Percentiles rank a stretch among this genome's conserved stretches.
These are phyloP conservation scores for Macquaria ambigua DNA, from an alignment of 2,113 vertebrate species.

Conservation along the genomic window DNA sequence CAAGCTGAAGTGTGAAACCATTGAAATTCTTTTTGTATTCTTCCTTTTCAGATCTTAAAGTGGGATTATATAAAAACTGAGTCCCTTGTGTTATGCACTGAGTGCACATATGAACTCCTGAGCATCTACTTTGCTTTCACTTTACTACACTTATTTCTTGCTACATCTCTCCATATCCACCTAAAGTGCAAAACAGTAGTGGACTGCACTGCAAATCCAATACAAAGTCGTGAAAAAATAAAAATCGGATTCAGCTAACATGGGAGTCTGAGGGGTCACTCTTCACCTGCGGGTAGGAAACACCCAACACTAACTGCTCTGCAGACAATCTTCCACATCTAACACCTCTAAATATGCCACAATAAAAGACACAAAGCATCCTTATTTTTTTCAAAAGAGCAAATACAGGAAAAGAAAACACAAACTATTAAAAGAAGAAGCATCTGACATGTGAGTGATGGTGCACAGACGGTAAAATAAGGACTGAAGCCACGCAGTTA, in stretches of 20 bases:
- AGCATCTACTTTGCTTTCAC: not conserved
- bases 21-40: not conserved
- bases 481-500: not conserved
- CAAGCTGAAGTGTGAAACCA: conserved; percentile 12
- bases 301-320: conserved; percentile 11
- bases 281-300: conserved; percentile 32
- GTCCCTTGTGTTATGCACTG: not conserved
- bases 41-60: not conserved
- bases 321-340: not conserved
- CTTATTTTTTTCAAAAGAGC: not conserved
- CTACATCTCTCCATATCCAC: not conserved
- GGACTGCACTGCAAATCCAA: conserved; percentile 1
- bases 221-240: conserved; percentile 1
- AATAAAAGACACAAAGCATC: not conserved
- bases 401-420: not conserved
- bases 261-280: conserved; percentile 1
- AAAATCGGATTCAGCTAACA: not conserved
- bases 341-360: not conserved
- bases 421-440: not conserved
- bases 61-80: not conserved
- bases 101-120: not conserved
- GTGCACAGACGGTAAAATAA: not conserved
- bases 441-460: not conserved
- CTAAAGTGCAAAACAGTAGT: not conserved
- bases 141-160: not conserved